Percentiles rank a stretch among this genome's conserved stretches.
Evolutionary conservation across 2,888 invertebrate species (phyloP).

Genomic region (Ligdia adustata): DNA sequence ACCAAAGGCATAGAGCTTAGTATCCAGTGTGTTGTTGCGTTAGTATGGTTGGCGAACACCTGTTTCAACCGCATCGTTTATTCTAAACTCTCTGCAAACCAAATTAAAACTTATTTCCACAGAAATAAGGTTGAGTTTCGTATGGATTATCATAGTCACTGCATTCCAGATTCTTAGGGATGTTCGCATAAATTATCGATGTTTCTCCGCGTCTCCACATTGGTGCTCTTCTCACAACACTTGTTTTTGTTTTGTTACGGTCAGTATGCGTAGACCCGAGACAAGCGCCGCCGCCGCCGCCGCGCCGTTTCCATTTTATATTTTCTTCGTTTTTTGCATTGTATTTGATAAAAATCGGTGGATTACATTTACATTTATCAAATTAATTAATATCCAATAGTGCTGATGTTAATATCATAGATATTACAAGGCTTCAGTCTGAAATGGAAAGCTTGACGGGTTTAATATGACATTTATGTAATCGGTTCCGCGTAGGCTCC

Average conservation of each 20-base stretch:
- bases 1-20: constrained; percentile 29
- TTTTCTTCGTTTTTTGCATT: constrained; percentile 10
- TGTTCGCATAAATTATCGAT: constrained; percentile 83
- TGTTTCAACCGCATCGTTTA: constrained; percentile 78
- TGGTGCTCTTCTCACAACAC: constrained; percentile 67
- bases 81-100: constrained; percentile 37
- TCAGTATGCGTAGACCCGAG: constrained; percentile 61
- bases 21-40: constrained; percentile 33
- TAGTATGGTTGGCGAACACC: constrained; percentile 74
- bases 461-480: constrained; percentile 22
- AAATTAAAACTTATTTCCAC: constrained; percentile 35
- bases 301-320: not conserved
- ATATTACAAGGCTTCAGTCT: not conserved
- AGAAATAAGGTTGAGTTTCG: constrained; percentile 40
- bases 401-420: too few relatives aligned
- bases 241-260: constrained; percentile 74
- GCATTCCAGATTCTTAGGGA: constrained; percentile 80
- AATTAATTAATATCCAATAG: too few relatives aligned
- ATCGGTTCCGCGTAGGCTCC: constrained; percentile 50
- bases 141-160: constrained; percentile 34
- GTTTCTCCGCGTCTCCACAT: constrained; percentile 66
- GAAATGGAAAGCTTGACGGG: not conserved
- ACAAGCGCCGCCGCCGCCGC: constrained; percentile 55
- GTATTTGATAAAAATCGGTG: constrained; percentile 20
- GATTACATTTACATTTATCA: too few relatives aligned